These are phyloP conservation scores for Tortrix viridana DNA, from an alignment of 2,888 invertebrate species.

Conservation along the genomic window DNA sequence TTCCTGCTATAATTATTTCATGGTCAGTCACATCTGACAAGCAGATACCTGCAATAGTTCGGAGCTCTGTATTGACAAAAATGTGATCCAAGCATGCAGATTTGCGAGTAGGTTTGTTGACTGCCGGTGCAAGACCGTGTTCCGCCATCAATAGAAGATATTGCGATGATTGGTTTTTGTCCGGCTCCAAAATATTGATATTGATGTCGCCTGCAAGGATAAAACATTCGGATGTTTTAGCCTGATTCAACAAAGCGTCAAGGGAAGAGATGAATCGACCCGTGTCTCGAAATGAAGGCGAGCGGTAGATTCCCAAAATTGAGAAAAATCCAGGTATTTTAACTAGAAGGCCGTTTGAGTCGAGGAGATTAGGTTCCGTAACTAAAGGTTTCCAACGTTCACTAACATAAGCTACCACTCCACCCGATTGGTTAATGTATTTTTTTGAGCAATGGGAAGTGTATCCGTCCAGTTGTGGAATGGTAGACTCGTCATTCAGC, in stretches of 20 bases:
- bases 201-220: not conserved
- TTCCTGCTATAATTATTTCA: constrained; percentile 10
- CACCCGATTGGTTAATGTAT: not conserved
- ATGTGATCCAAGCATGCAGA: not conserved
- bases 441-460: not conserved
- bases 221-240: no score
- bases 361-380: not conserved
- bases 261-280: not conserved
- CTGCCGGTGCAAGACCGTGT: not conserved
- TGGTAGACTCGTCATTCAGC: not conserved
- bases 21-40: constrained; percentile 23
- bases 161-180: not conserved
- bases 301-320: not conserved
- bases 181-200: not conserved
- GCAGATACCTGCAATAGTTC: not conserved
- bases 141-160: not conserved
- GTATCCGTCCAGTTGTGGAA: not conserved
- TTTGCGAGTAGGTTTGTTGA: not conserved
- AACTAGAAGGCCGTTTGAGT: not conserved
- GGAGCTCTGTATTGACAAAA: not conserved
- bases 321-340: not conserved
- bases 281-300: not conserved
- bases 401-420: not conserved
- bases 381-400: not conserved
- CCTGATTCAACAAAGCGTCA: not conserved